Evolutionary conservation across 2,888 invertebrate species (phyloP).

Genomic region (Caenorhabditis drosophilae): DNA sequence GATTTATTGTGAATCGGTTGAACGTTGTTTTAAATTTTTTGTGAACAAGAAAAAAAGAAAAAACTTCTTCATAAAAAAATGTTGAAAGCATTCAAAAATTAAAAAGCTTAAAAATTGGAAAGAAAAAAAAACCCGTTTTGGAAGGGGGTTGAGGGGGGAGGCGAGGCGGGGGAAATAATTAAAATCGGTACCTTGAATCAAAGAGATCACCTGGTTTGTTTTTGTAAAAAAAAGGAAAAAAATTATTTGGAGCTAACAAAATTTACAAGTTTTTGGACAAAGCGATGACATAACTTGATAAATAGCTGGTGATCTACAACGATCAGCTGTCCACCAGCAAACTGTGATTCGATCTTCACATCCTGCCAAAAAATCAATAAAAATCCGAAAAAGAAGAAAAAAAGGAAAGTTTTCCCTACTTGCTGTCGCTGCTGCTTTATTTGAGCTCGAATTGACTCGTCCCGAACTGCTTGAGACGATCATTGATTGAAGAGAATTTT

Average conservation of each 20-base stretch:
- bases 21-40: neutral
- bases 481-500: constrained; percentile 18
- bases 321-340: constrained; percentile 68
- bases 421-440: constrained; percentile 7
- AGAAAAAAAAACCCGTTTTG: neutral
- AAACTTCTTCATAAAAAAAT: no score
- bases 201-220: constrained; percentile 1
- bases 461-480: constrained; percentile 31
- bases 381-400: neutral
- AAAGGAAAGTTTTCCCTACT: neutral
- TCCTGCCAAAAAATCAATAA: constrained; percentile 24
- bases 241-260: constrained; percentile 45
- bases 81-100: no score
- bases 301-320: constrained; percentile 65
- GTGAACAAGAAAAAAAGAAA: no score
- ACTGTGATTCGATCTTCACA: constrained; percentile 68
- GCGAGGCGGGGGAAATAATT: no score
- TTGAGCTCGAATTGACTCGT: constrained; percentile 22
- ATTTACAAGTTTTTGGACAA: constrained; percentile 67
- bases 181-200: constrained; percentile 4
- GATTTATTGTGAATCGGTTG: neutral
- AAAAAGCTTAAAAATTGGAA: no score
- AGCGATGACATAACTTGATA: constrained; percentile 65
- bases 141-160: no score
- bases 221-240: neutral